Conservation (phyloP, 2,888 invertebrate species). For the Tinea semifulvella region DNA sequence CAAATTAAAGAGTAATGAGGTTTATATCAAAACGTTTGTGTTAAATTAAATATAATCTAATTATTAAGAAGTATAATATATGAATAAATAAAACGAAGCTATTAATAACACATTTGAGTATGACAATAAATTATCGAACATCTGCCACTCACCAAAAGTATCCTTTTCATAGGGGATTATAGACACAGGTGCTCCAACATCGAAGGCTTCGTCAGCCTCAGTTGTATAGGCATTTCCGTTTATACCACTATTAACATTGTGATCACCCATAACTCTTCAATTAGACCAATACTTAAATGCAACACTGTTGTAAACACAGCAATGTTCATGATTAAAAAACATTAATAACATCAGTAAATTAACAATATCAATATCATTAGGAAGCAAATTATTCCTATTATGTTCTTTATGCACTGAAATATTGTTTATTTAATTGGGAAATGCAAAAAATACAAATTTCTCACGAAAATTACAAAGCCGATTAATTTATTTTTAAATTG, state of each 20-base stretch:
- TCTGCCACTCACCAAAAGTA: conserved; percentile 78
- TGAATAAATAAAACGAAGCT: no score
- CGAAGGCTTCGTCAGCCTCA: conserved; percentile 31
- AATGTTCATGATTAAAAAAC: conserved; percentile 54
- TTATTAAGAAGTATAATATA: no score
- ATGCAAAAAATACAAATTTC: no score
- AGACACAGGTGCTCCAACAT: conserved; percentile 71
- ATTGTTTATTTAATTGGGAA: no score
- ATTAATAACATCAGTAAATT: no score
- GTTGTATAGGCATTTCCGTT: conserved; percentile 29
- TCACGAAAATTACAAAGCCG: no score
- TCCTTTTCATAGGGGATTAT: conserved; percentile 89
- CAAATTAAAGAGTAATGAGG: conserved; percentile 17
- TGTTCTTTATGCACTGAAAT: neutral
- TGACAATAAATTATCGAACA: conserved; percentile 5
- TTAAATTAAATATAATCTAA: no score
- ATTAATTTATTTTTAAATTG: neutral
- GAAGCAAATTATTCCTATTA: neutral
- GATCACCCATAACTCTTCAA: conserved; percentile 47
- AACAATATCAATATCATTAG: no score
- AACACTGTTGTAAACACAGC: conserved; percentile 39
- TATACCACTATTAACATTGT: conserved; percentile 36
- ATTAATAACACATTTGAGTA: no score
- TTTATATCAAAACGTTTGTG: conserved; percentile 15
- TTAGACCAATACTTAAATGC: conserved; percentile 29